These are phyloP conservation scores for Phaethon lepturus DNA, from an alignment of 2,113 vertebrate species.

Conservation along the genomic window DNA sequence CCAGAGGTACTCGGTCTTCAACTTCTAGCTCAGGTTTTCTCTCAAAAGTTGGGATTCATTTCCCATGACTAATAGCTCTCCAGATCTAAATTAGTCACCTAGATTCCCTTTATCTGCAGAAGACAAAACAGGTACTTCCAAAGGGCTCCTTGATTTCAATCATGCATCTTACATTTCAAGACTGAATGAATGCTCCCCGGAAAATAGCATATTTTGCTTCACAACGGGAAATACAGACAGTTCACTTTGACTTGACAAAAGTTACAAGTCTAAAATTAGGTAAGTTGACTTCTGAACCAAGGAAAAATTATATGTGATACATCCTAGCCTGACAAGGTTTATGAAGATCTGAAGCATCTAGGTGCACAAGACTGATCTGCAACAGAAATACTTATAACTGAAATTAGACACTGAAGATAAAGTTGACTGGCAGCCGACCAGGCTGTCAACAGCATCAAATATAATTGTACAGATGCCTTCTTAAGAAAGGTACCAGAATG, in stretches of 20 bases:
- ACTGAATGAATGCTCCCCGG: not conserved
- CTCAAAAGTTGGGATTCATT: not conserved
- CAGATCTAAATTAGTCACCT: not conserved
- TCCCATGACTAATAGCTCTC: not conserved
- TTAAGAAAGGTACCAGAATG: conserved; percentile 25
- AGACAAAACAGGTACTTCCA: not conserved
- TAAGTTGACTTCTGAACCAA: not conserved
- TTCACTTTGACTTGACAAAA: not conserved
- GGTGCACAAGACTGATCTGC: not conserved
- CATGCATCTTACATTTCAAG: not conserved
- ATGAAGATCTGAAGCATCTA: not conserved
- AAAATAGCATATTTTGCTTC: not conserved
- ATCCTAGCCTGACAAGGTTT: not conserved
- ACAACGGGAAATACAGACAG: not conserved
- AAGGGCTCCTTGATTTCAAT: not conserved
- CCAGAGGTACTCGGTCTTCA: not conserved
- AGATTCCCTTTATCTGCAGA: not conserved
- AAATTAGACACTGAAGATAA: conserved; percentile 35
- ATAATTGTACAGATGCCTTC: conserved; percentile 6
- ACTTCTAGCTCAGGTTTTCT: not conserved
- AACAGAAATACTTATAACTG: conserved; percentile 6
- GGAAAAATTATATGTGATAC: not conserved
- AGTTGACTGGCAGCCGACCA: conserved; percentile 47
- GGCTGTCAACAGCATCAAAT: conserved; percentile 52
- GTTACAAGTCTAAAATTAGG: not conserved